These are phyloP conservation scores for Tetrapedia diversipes DNA, from an alignment of 2,888 invertebrate species.

Conservation along the genomic window DNA sequence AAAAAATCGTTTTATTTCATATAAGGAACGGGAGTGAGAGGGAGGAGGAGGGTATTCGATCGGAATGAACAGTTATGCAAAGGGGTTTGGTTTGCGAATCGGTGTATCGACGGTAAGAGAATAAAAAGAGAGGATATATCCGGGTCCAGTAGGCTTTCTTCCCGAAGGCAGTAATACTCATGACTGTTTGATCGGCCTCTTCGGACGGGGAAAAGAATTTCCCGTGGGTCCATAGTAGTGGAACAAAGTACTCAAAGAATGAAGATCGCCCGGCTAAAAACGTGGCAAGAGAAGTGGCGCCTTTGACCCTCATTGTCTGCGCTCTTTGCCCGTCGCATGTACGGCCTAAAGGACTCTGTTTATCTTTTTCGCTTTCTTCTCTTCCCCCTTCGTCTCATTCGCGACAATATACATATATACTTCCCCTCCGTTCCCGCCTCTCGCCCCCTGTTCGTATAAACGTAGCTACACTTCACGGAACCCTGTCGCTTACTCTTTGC, in stretches of 20 bases:
- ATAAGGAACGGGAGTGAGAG: background rate
- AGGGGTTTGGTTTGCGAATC: conserved; percentile 24
- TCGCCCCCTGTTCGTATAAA: conserved; percentile 32
- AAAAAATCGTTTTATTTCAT: conserved; percentile 9
- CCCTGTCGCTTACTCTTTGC: conserved; percentile 18
- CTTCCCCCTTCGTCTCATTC: conserved; percentile 53
- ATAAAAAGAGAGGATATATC: conserved; percentile 41
- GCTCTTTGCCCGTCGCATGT: conserved; percentile 65
- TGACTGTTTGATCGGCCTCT: conserved; percentile 62
- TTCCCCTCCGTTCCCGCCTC: conserved; percentile 17
- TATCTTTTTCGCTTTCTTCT: conserved; percentile 62
- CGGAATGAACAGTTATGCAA: conserved; percentile 29
- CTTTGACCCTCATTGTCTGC: conserved; percentile 74
- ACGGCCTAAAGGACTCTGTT: conserved; percentile 63
- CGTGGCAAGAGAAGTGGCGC: conserved; percentile 73
- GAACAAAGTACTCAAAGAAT: conserved; percentile 70
- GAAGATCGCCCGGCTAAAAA: conserved; percentile 73
- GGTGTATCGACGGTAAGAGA: conserved; percentile 20
- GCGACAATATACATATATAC: conserved; percentile 50
- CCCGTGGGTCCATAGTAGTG: conserved; percentile 61
- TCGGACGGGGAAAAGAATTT: conserved; percentile 59
- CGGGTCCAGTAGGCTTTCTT: conserved; percentile 24
- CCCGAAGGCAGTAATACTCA: conserved; percentile 55
- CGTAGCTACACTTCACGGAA: conserved; percentile 32
- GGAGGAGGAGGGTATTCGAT: background rate